Conservation (phyloP, 1,140 invertebrate genomes). For the Metaphire vulgaris region DNA sequence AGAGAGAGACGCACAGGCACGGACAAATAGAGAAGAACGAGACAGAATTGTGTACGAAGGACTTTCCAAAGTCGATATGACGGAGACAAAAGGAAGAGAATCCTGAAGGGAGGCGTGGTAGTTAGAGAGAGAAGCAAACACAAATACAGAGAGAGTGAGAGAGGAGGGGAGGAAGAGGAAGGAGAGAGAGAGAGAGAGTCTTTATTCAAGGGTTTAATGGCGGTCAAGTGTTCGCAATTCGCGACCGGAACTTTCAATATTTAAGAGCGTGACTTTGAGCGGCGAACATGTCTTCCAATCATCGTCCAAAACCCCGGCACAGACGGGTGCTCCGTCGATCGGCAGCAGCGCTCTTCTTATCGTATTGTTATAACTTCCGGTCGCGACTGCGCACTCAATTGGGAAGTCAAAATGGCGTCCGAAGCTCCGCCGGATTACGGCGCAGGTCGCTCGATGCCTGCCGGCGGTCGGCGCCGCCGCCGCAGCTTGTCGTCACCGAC, state of each 20-base stretch:
- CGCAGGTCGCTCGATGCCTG: not conserved
- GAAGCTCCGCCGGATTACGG: too few relatives aligned
- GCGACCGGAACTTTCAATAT: not conserved
- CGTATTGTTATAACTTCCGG: constrained; percentile 1
- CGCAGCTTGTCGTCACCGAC: not conserved
- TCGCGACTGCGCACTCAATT: not conserved
- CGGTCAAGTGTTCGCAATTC: too few relatives aligned
- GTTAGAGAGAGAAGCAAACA: not conserved
- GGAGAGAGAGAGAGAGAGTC: too few relatives aligned
- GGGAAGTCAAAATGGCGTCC: not conserved
- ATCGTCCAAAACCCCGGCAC: not conserved
- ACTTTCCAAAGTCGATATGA: too few relatives aligned
- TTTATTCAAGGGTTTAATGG: too few relatives aligned
- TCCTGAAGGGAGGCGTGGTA: not conserved
- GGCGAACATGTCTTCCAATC: not conserved
- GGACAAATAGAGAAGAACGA: too few relatives aligned
- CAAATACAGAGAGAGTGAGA: not conserved
- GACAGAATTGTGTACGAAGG: too few relatives aligned
- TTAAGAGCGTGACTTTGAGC: not conserved
- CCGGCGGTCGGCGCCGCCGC: too few relatives aligned
- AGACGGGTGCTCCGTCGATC: not conserved
- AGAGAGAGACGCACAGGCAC: not conserved
- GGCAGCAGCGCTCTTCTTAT: not conserved
- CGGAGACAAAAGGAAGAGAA: too few relatives aligned
- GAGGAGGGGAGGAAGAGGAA: too few relatives aligned